Evolutionary conservation across 2,888 invertebrate species (phyloP).

Genomic region (Melinopterus prodromus): DNA sequence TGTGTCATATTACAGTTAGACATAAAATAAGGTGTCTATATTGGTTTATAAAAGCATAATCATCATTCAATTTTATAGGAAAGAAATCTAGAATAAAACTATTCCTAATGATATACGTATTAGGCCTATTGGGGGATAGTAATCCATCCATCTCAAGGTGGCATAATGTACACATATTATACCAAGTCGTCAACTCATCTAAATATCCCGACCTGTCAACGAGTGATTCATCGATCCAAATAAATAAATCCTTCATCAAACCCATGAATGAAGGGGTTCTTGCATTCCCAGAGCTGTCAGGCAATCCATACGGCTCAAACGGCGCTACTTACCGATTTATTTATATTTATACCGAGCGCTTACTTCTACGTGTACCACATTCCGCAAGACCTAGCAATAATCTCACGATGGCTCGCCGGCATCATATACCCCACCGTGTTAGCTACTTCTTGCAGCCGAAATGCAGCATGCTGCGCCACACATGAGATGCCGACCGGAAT

Average conservation of each 20-base stretch:
- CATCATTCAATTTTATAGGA: no score
- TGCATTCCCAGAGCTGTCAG: not conserved
- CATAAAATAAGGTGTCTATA: no score
- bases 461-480: not conserved
- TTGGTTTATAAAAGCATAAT: no score
- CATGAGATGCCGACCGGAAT: conserved; percentile 6
- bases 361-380: not conserved
- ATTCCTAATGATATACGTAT: not conserved
- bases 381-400: not conserved
- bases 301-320: not conserved
- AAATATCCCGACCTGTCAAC: not conserved
- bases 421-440: no score
- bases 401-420: not conserved
- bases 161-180: not conserved
- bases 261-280: not conserved
- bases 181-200: not conserved
- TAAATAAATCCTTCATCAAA: not conserved
- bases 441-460: not conserved
- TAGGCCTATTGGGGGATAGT: not conserved
- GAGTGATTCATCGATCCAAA: conserved; percentile 4
- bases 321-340: conserved; percentile 4
- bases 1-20: no score
- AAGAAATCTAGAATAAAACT: no score
- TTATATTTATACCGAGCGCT: not conserved
- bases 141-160: not conserved